A percentile compares a stretch with the other conserved stretches of the same genome.
These are phyloP conservation scores for Porites evermanni DNA, from an alignment of 92 coral and sea anemone genomes.

Conservation along the genomic window DNA sequence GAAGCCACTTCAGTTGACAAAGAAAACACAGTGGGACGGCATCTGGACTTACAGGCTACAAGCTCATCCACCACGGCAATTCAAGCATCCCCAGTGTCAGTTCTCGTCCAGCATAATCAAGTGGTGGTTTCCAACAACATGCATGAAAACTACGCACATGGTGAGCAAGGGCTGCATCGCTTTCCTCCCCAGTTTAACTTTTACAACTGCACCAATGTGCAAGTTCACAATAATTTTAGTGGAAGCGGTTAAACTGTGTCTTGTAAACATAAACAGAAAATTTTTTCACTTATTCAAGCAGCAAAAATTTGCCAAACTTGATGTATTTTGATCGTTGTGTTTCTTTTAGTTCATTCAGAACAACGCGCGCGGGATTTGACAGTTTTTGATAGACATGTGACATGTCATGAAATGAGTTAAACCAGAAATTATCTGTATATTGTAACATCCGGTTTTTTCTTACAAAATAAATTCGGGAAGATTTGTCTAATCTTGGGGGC, in stretches of 20 bases:
- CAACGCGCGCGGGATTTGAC: too few relatives aligned
- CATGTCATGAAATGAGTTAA: too few relatives aligned
- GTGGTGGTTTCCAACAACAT: conserved; percentile 34
- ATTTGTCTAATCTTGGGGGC: conserved; percentile 6
- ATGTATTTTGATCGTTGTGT: conserved; percentile 46
- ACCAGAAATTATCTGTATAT: too few relatives aligned
- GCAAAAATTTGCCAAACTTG: conserved; percentile 46
- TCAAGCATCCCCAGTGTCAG: conserved; percentile 29
- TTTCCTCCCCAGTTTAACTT: conserved; percentile 51
- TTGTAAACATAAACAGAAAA: too few relatives aligned
- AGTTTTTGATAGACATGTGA: too few relatives aligned
- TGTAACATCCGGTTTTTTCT: background rate
- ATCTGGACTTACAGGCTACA: conserved; percentile 18
- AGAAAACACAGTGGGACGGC: conserved; percentile 38
- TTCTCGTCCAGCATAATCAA: conserved; percentile 43
- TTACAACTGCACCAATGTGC: conserved; percentile 37
- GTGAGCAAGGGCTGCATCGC: conserved; percentile 40
- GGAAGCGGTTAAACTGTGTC: background rate
- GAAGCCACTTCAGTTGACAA: conserved; percentile 23
- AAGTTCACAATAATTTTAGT: conserved; percentile 6
- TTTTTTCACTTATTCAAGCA: background rate
- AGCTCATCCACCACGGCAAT: conserved; percentile 40
- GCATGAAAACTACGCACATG: conserved; percentile 30
- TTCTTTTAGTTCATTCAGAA: background rate
- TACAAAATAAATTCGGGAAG: conserved; percentile 1